phyloP scores from a whole-genome alignment of 1,140 invertebrate genomes.

The Asobara japonica region DNA sequence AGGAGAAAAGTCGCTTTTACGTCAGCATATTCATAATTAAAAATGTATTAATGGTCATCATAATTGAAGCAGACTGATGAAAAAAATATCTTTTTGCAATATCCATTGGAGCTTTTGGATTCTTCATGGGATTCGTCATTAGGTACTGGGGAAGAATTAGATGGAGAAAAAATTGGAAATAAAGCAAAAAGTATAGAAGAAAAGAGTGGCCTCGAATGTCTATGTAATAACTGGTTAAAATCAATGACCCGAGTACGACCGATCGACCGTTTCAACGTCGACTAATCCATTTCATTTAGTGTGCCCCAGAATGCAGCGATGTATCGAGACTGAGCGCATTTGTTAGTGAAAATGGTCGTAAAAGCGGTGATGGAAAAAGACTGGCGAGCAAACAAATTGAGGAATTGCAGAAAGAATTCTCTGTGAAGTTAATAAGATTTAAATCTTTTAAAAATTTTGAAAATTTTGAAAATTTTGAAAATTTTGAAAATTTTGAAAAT shows the following conservation, averaged over 20 bases:
- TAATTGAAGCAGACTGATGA: not conserved
- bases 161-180: not conserved
- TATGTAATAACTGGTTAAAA: not conserved
- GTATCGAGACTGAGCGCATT: not conserved
- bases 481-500: too few relatives aligned
- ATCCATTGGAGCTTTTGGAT: too few relatives aligned
- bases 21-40: not conserved
- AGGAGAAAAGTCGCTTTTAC: not conserved
- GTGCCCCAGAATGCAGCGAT: not conserved
- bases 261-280: conserved; percentile 12
- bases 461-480: too few relatives aligned
- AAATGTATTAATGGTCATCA: not conserved
- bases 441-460: too few relatives aligned
- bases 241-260: conserved; percentile 14
- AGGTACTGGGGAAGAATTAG: too few relatives aligned
- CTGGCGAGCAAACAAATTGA: too few relatives aligned
- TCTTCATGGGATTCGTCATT: too few relatives aligned
- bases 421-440: too few relatives aligned
- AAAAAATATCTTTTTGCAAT: too few relatives aligned
- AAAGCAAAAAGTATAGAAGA: not conserved
- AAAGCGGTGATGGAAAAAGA: not conserved
- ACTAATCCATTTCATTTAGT: conserved; percentile 11
- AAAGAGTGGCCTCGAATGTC: not conserved
- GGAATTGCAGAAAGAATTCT: too few relatives aligned
- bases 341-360: not conserved